A percentile compares a stretch with the other conserved stretches of the same genome.
phyloP scores from a whole-genome alignment of 2,888 invertebrate genomes.

The Heteromyza rotundicornis region DNA sequence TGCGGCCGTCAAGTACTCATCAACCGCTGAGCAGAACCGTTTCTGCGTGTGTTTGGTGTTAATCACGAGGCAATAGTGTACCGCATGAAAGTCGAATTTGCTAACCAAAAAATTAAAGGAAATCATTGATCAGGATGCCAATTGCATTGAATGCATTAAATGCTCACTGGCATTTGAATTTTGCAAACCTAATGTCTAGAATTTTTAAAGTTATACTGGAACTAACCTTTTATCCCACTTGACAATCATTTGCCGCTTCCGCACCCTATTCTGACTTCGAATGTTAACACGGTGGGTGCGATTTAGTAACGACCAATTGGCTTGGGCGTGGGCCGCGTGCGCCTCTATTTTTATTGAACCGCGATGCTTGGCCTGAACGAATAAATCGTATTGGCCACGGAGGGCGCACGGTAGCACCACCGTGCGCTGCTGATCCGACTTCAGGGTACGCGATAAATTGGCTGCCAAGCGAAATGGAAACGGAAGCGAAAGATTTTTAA shows the following conservation, averaged over 20 bases:
- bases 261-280: slow-evolving; percentile 60
- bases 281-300: slow-evolving; percentile 57
- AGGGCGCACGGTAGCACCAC: slow-evolving; percentile 59
- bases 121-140: neutral
- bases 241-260: slow-evolving; percentile 61
- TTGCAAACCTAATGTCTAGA: neutral
- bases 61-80: slow-evolving; percentile 60
- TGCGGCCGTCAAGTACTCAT: slow-evolving; percentile 43
- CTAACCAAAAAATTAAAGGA: slow-evolving; percentile 33
- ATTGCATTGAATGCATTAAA: neutral
- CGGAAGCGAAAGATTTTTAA: neutral
- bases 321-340: slow-evolving; percentile 54
- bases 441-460: slow-evolving; percentile 51
- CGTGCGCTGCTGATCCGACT: slow-evolving; percentile 38
- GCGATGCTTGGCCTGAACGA: slow-evolving; percentile 52
- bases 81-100: slow-evolving; percentile 60
- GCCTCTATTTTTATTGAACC: slow-evolving; percentile 57
- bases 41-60: slow-evolving; percentile 41
- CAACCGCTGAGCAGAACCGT: slow-evolving; percentile 46
- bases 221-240: slow-evolving; percentile 60
- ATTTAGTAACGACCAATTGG: slow-evolving; percentile 59
- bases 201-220: neutral
- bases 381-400: slow-evolving; percentile 59
- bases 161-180: slow-evolving; percentile 31
- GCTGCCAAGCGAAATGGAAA: slow-evolving; percentile 37